Percentiles rank a stretch among this genome's conserved stretches.
phyloP scores from a whole-genome alignment of 2,888 invertebrate genomes.

The Ochlodes sylvanus region DNA sequence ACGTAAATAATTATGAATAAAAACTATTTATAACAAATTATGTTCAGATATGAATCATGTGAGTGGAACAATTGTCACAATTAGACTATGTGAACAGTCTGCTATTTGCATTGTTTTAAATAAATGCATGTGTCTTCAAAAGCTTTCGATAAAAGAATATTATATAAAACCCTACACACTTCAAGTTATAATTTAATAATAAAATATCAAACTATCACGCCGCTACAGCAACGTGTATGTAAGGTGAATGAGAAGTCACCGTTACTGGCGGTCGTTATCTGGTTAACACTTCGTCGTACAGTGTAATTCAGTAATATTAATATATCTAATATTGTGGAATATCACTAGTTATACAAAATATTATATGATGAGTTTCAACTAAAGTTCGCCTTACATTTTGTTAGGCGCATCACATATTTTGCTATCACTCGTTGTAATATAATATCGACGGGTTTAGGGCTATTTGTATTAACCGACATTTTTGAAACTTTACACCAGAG shows the following conservation, averaged over 20 bases:
- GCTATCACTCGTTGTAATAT: not conserved
- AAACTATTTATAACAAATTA: constrained; percentile 9
- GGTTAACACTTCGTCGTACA: not conserved
- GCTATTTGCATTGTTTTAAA: not conserved
- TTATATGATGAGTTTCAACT: not conserved
- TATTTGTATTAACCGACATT: too few species aligned
- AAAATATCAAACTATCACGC: not conserved
- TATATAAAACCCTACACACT: constrained; percentile 8
- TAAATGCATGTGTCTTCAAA: constrained; percentile 22
- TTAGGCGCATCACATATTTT: not conserved
- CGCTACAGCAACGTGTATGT: not conserved
- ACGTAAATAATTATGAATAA: constrained; percentile 17
- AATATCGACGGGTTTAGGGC: too few species aligned
- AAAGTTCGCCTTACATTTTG: not conserved
- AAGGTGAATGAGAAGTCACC: not conserved
- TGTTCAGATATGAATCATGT: not conserved
- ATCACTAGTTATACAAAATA: not conserved
- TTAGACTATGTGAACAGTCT: not conserved
- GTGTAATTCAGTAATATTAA: too few species aligned
- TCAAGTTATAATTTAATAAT: constrained; percentile 2
- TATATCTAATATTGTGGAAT: too few species aligned
- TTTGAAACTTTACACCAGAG: too few species aligned
- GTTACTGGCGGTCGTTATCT: not conserved
- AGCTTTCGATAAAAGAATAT: not conserved
- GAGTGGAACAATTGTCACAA: not conserved